Evolutionary conservation across 2,797 vertebrate species (phyloP).

Genomic region (Lerista edwardsae): DNA sequence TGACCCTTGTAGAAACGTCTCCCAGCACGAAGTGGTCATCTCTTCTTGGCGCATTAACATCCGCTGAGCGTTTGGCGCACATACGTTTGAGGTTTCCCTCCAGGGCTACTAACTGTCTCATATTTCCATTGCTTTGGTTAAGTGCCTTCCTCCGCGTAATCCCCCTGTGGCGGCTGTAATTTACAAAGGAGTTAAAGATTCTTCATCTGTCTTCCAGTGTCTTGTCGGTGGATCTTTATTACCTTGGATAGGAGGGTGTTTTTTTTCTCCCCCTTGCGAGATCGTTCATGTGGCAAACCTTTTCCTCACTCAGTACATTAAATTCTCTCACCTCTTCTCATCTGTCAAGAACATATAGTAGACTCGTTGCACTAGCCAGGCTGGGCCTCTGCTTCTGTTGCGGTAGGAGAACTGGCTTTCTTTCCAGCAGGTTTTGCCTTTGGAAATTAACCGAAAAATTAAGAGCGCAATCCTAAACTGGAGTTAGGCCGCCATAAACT

Average conservation of each 20-base stretch:
- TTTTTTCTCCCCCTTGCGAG: slow-evolving; percentile 21
- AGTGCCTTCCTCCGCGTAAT: slow-evolving; percentile 51
- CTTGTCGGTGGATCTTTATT: slow-evolving; percentile 57
- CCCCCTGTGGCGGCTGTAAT: slow-evolving; percentile 48
- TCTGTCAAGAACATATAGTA: slow-evolving; percentile 5
- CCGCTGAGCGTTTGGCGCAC: slow-evolving; percentile 15
- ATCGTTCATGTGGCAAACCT: slow-evolving; percentile 37
- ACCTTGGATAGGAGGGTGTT: slow-evolving; percentile 21
- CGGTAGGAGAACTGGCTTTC: not conserved
- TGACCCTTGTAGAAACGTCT: not conserved
- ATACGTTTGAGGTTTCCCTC: slow-evolving; percentile 47
- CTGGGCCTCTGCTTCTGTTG: not conserved
- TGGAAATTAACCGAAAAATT: not conserved
- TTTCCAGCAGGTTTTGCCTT: not conserved
- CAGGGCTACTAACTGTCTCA: slow-evolving; percentile 50
- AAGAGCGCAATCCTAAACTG: too few species aligned
- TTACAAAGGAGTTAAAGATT: slow-evolving; percentile 52
- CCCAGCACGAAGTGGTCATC: slow-evolving; percentile 1
- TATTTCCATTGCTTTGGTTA: slow-evolving; percentile 48
- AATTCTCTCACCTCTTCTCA: not conserved
- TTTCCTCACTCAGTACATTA: not conserved
- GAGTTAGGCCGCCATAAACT: too few species aligned
- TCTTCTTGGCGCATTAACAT: not conserved
- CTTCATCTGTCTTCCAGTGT: slow-evolving; percentile 49
- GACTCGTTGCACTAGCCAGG: slow-evolving; percentile 1